Base-by-base conservation (phyloP, 2,888 invertebrate genomes). In the Caenorhabditis angaria region DNA sequence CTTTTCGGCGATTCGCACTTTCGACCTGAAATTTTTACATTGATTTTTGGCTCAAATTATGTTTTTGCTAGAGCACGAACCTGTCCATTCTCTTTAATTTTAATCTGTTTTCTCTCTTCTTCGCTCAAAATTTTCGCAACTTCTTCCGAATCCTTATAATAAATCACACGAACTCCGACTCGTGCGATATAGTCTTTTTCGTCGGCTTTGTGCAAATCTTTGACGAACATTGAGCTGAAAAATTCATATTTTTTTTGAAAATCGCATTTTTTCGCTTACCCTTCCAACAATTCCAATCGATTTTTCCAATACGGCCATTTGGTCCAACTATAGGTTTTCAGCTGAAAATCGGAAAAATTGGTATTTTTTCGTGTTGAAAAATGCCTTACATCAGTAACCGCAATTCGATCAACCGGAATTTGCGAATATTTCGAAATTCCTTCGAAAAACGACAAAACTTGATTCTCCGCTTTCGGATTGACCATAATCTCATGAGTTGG, bases 21-120 rank as follows among this genome's bases (percentile, higher is more conserved):
- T 67, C 60, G 14, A 56, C 25, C 64, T 69, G 41, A 57, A 55
- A 60, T n/a, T 25, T 35, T 56, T 35, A 4, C 18, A 27, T 51
- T 50, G 6, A 20, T 57, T 10, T 24, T 41, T 59, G 22, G 25
- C 5, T 12, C 51, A 29, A 10, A 10, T 57, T 41, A 8, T 5
- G 32, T 32, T 32, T 32, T 32, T 63, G 14, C 25, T 57, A n/a
- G 6, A 47, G 22, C 4, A n/a, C 14, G 6, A 20, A 63, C 68
- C 48, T 59, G 70, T 22, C 76, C 71, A 54, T 67, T 69, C 12
- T 76, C 82, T 56, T 76, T 80, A 29, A 82, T 82, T 18, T 74
- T 74, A 47, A 82, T 82, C 32, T 76, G 76, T 54, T 82, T 82
- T 47, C 76, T 70, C 54, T 85, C 85, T 18, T 85, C 84, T 20